Conservation (phyloP, 2,797 vertebrate genomes). For the Myoxocephalus aenaeus region DNA sequence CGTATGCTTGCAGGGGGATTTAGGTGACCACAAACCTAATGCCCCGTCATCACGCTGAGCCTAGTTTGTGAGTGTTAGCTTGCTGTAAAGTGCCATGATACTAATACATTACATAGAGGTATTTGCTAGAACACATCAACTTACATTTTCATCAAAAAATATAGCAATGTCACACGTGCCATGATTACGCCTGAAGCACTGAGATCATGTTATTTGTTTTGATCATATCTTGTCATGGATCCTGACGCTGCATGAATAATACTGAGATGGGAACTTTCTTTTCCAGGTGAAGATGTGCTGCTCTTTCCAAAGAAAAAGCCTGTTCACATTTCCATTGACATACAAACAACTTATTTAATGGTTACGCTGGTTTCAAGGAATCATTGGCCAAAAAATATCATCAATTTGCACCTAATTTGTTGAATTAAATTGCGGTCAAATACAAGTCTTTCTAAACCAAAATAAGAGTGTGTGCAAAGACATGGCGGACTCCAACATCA, state of each 20-base stretch:
- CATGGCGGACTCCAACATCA: slow-evolving; percentile 81
- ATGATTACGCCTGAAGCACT: background rate
- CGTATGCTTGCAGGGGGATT: background rate
- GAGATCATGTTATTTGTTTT: slow-evolving; percentile 28
- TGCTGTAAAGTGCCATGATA: slow-evolving; percentile 24
- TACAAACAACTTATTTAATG: background rate
- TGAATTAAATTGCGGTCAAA: background rate
- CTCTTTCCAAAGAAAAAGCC: slow-evolving; percentile 31
- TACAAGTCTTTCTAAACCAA: background rate
- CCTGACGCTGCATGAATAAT: slow-evolving; percentile 33
- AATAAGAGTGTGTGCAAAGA: slow-evolving; percentile 7
- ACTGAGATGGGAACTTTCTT: slow-evolving; percentile 44
- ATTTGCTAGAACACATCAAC: slow-evolving; percentile 1
- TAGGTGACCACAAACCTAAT: slow-evolving; percentile 19
- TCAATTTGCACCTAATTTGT: background rate
- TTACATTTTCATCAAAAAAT: slow-evolving; percentile 11
- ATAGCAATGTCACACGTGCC: slow-evolving; percentile 35
- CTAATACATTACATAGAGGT: slow-evolving; percentile 33
- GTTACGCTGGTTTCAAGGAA: background rate
- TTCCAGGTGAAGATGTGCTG: slow-evolving; percentile 63
- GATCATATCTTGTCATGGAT: slow-evolving; percentile 10
- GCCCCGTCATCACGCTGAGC: slow-evolving; percentile 2
- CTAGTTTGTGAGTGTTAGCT: background rate
- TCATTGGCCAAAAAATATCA: background rate
- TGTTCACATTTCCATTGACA: background rate